Percentiles rank a stretch among this genome's conserved stretches.
Evolutionary conservation across 2,113 vertebrate species (phyloP).

Genomic region (Danionella cerebrum): DNA sequence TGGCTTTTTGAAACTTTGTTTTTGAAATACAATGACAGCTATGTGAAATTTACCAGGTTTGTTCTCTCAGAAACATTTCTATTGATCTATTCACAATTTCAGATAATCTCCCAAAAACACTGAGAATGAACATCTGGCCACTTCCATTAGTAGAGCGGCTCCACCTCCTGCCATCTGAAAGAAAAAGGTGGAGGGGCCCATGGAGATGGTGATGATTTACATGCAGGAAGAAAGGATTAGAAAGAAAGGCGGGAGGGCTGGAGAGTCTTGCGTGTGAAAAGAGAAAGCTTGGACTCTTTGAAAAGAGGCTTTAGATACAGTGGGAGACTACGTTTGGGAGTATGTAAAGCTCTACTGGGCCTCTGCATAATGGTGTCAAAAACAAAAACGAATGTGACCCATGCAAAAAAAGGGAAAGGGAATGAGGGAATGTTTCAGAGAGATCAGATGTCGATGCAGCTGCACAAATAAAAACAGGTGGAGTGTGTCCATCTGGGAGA

Average conservation of each 20-base stretch:
- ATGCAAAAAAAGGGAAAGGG: neutral
- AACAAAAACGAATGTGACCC: constrained; percentile 27
- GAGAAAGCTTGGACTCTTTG: neutral
- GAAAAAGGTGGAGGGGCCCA: neutral
- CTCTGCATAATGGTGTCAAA: neutral
- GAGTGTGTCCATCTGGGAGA: constrained; percentile 40
- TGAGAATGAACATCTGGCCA: constrained; percentile 22
- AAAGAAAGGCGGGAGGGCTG: neutral
- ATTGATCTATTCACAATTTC: neutral
- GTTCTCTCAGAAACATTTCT: neutral
- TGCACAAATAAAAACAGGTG: constrained; percentile 51
- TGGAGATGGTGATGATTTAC: constrained; percentile 7
- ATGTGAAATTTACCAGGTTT: constrained; percentile 18
- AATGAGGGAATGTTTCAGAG: neutral
- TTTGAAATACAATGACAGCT: no score
- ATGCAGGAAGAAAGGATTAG: neutral
- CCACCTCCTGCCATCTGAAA: neutral
- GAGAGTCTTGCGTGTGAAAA: neutral
- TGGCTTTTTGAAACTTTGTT: constrained; percentile 16
- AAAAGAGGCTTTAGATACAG: constrained; percentile 11
- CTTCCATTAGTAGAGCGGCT: constrained; percentile 3
- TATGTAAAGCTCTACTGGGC: neutral
- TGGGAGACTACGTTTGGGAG: neutral
- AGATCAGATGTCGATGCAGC: constrained; percentile 46
- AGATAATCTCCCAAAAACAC: constrained; percentile 15